Conservation (phyloP, 1,140 invertebrate species). For the Cydia splendana region DNA sequence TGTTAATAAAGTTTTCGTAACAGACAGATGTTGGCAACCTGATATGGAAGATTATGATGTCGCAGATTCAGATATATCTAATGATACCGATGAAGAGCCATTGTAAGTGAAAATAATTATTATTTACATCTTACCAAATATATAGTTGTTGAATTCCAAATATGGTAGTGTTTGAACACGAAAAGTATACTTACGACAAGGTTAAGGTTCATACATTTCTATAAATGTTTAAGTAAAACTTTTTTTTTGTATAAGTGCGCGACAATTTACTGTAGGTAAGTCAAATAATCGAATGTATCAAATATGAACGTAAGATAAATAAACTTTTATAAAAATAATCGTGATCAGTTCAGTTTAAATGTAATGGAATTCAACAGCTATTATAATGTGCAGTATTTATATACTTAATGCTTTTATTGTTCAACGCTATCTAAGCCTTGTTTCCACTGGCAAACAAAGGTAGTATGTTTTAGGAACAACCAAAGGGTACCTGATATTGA, state of each 20-base stretch:
- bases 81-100: conserved; percentile 15
- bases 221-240: too few relatives aligned
- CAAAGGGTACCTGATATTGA: too few relatives aligned
- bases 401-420: not conserved
- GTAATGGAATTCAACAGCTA: too few relatives aligned
- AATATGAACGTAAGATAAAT: too few relatives aligned
- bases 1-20: conserved; percentile 84
- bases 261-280: too few relatives aligned
- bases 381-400: not conserved
- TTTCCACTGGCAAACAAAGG: not conserved
- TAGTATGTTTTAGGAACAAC: not conserved
- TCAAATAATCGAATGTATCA: too few relatives aligned
- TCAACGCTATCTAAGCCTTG: not conserved
- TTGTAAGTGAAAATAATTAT: conserved; percentile 10
- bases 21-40: conserved; percentile 50
- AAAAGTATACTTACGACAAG: too few relatives aligned
- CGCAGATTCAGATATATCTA: conserved; percentile 17
- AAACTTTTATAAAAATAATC: too few relatives aligned
- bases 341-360: too few relatives aligned
- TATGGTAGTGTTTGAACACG: too few relatives aligned
- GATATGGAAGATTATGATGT: conserved; percentile 25
- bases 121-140: not conserved
- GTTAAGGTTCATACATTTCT: too few relatives aligned
- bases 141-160: not conserved
- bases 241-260: too few relatives aligned